These are phyloP conservation scores for Mesorhabditis spiculigera DNA, from an alignment of 2,888 invertebrate genomes.

Conservation along the genomic window DNA sequence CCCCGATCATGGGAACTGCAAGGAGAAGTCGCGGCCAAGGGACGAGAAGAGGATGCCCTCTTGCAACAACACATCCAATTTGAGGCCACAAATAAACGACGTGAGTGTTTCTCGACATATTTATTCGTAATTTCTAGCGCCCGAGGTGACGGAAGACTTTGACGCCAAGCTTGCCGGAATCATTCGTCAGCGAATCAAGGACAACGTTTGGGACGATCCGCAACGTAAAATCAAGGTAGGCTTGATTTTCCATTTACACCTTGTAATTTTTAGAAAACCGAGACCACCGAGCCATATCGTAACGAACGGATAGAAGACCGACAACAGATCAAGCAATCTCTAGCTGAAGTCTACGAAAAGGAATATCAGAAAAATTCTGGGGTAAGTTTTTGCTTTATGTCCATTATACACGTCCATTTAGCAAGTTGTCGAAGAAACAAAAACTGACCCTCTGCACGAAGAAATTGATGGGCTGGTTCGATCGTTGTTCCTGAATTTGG, in stretches of 20 bases:
- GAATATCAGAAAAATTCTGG: slow-evolving; percentile 64
- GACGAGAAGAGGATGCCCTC: slow-evolving; percentile 84
- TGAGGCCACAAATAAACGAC: slow-evolving; percentile 35
- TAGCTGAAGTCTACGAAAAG: slow-evolving; percentile 86
- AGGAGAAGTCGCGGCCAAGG: slow-evolving; percentile 79
- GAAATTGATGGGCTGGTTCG: slow-evolving; percentile 75
- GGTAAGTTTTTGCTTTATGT: slow-evolving; percentile 49
- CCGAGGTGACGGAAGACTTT: slow-evolving; percentile 85
- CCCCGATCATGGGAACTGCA: slow-evolving; percentile 90
- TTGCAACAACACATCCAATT: slow-evolving; percentile 76
- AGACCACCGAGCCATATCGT: slow-evolving; percentile 78
- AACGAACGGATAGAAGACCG: slow-evolving; percentile 84
- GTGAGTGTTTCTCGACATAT: slow-evolving; percentile 13
- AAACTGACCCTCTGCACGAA: slow-evolving; percentile 67
- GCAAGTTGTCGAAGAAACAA: slow-evolving; percentile 5
- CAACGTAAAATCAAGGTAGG: not conserved
- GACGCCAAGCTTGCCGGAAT: slow-evolving; percentile 82
- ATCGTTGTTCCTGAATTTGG: slow-evolving; percentile 77
- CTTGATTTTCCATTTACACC: not conserved
- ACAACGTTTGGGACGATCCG: slow-evolving; percentile 62
- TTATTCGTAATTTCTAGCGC: slow-evolving; percentile 65
- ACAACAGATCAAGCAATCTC: slow-evolving; percentile 85
- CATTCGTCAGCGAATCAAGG: slow-evolving; percentile 84
- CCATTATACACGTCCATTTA: slow-evolving; percentile 7
- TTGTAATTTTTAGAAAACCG: slow-evolving; percentile 68